Percentiles rank a stretch among this genome's conserved stretches.
These are phyloP conservation scores for Amphipyra tragopoginis DNA, from an alignment of 2,888 invertebrate genomes.

Conservation along the genomic window DNA sequence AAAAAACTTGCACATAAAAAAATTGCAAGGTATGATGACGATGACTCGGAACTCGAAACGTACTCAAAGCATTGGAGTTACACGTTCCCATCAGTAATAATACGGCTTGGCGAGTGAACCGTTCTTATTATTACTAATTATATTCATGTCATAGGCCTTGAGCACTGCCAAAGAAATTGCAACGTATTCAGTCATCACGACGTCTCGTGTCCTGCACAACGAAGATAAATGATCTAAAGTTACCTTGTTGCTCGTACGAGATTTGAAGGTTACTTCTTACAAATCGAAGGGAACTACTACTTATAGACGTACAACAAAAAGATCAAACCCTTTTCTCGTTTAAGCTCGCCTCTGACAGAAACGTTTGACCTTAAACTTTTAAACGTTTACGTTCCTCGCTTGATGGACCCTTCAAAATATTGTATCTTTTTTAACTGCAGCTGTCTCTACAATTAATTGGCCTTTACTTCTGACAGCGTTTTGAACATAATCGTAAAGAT, in stretches of 20 bases:
- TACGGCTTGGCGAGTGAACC: constrained; percentile 36
- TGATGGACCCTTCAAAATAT: constrained; percentile 55
- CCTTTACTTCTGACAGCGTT: constrained; percentile 30
- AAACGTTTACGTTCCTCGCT: constrained; percentile 51
- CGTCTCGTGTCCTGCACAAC: constrained; percentile 54
- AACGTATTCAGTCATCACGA: constrained; percentile 53
- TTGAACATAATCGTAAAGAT: constrained; percentile 32
- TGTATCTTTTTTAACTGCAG: constrained; percentile 34
- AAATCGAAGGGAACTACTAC: constrained; percentile 57
- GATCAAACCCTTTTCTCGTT: constrained; percentile 58
- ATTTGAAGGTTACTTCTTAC: constrained; percentile 58
- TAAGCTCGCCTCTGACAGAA: constrained; percentile 57
- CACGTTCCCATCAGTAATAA: constrained; percentile 41
- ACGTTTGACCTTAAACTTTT: constrained; percentile 63
- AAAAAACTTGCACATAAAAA: constrained; percentile 16
- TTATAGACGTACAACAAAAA: constrained; percentile 46
- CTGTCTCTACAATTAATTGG: constrained; percentile 48
- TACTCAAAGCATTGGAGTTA: constrained; percentile 24
- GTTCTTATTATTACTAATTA: constrained; percentile 53
- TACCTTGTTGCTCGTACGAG: constrained; percentile 50
- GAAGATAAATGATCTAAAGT: constrained; percentile 65
- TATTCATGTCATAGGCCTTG: constrained; percentile 59
- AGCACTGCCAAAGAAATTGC: constrained; percentile 63
- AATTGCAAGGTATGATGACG: constrained; percentile 9
- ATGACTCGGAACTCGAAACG: constrained; percentile 27